These are phyloP conservation scores for Amniataba percoides DNA, from an alignment of 2,797 vertebrate species.

Conservation along the genomic window DNA sequence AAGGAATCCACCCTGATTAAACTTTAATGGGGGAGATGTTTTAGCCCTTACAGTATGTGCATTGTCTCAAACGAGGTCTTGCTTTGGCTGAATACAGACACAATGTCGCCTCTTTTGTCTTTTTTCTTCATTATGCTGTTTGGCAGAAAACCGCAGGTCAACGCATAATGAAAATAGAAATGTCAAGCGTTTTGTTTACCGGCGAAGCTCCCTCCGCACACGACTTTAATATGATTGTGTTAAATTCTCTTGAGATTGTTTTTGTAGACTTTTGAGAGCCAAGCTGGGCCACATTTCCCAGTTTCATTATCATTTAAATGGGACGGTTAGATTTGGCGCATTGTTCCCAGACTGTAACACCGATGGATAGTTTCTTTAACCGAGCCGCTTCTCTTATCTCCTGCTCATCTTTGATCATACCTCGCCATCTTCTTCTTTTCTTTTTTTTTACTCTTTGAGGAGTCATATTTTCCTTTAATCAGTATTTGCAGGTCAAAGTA, in stretches of 20 bases:
- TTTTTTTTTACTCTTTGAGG: not conserved
- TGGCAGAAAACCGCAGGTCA: constrained; percentile 44
- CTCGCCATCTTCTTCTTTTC: constrained; percentile 21
- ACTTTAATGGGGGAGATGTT: constrained; percentile 21
- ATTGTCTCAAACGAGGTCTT: constrained; percentile 5
- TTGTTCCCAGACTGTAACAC: constrained; percentile 12
- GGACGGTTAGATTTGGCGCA: constrained; percentile 12
- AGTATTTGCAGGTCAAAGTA: constrained; percentile 34
- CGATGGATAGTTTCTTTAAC: constrained; percentile 10
- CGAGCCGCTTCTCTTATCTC: constrained; percentile 34
- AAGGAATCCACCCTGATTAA: constrained; percentile 3
- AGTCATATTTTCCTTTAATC: constrained; percentile 44
- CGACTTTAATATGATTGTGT: constrained; percentile 33
- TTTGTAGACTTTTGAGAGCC: constrained; percentile 5
- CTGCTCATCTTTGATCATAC: constrained; percentile 36
- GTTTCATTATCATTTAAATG: constrained; percentile 70
- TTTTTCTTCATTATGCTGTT: constrained; percentile 33
- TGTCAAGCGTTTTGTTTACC: constrained; percentile 51
- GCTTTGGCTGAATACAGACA: constrained; percentile 2
- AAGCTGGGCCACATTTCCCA: not conserved
- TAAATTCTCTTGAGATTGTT: constrained; percentile 26
- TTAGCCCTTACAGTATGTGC: not conserved
- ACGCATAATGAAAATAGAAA: constrained; percentile 40
- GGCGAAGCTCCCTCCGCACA: constrained; percentile 12
- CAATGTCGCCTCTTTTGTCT: not conserved